Conservation (phyloP, 2,797 vertebrate genomes). For the Typhlichthys subterraneus region DNA sequence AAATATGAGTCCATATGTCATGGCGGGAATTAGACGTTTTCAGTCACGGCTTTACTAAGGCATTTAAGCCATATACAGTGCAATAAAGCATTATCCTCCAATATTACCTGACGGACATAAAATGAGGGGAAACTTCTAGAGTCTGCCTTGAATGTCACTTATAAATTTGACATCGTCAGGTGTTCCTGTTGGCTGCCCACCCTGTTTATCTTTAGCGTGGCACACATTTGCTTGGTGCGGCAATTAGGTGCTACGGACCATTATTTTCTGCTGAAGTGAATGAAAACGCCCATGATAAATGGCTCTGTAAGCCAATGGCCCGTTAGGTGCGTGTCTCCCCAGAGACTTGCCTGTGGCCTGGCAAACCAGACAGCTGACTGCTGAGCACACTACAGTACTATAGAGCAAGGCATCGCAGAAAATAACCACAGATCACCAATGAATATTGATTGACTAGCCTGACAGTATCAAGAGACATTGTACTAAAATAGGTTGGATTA, state of each 20-base stretch:
- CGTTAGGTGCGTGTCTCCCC: constrained; percentile 42
- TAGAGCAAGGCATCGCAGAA: constrained; percentile 31
- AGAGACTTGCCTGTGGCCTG: constrained; percentile 41
- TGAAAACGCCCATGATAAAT: constrained; percentile 40
- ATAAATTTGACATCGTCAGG: background rate
- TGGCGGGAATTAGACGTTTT: too few relatives aligned
- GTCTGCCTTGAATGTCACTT: background rate
- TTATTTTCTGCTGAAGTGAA: constrained; percentile 41
- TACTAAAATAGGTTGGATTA: constrained; percentile 30
- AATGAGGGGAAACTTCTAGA: background rate
- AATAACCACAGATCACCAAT: constrained; percentile 44
- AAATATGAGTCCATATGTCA: too few relatives aligned
- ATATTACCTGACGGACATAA: background rate
- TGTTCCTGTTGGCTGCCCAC: constrained; percentile 15
- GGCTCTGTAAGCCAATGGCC: constrained; percentile 16
- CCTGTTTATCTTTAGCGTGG: constrained; percentile 17
- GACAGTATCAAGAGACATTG: constrained; percentile 36
- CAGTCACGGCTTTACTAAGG: too few relatives aligned
- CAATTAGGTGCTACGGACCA: constrained; percentile 33
- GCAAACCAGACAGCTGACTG: constrained; percentile 31
- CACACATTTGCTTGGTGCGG: constrained; percentile 23
- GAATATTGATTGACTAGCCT: constrained; percentile 43
- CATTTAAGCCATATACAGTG: background rate
- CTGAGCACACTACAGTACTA: constrained; percentile 14
- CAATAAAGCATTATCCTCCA: background rate